Evolutionary conservation across 2,113 vertebrate species (phyloP), one percentile per base, ranked within the genome.

Genomic region (Labrus mixtus): DNA sequence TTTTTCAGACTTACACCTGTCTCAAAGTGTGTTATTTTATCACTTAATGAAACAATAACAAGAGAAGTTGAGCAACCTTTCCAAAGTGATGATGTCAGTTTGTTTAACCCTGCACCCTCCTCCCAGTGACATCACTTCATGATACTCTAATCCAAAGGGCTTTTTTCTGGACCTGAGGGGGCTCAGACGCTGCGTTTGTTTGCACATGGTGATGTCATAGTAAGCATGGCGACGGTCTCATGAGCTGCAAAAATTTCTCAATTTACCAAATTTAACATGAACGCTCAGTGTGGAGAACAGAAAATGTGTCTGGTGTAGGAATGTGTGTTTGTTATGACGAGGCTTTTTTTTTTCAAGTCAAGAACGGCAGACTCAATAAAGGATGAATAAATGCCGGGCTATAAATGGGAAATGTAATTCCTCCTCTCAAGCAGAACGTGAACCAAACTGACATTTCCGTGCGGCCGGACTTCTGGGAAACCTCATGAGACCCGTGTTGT

Each of bases 401-500:
- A 64, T 77, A 58, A 76, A 76, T 4, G 20, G 73, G 16, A 43
- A 8, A 36, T 23, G 8, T 67, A 61, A 74, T 55, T 74, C 67
- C 62, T 57, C 8, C 23, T 43, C 39, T 68, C 3, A 8, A 70
- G 51, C 63, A 45, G 48, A 84, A 46, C 16, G 72, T 37, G 74
- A 84, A 68, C 39, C 6, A 25, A 73, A 53, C 63, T 78, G 68
- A 83, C 59, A 63, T 81, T 73, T 88, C 73, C 36, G 25, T 81
- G 66, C 86, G 74, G 74, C 78, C n/a, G 10, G 68, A 80, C 57
- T 48, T 70, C 70, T 87, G 85, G 80, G 59, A 84, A 88, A 76
- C 54, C 76, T 88, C 87, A 82, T 76, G 78, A 81, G 78, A 37
- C 41, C 16, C 1, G 37, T 39, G 73, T 53, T 22, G 53, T 29